Evolutionary conservation across 2,888 invertebrate genomes (phyloP).

Genomic region (Campaea margaritaria): DNA sequence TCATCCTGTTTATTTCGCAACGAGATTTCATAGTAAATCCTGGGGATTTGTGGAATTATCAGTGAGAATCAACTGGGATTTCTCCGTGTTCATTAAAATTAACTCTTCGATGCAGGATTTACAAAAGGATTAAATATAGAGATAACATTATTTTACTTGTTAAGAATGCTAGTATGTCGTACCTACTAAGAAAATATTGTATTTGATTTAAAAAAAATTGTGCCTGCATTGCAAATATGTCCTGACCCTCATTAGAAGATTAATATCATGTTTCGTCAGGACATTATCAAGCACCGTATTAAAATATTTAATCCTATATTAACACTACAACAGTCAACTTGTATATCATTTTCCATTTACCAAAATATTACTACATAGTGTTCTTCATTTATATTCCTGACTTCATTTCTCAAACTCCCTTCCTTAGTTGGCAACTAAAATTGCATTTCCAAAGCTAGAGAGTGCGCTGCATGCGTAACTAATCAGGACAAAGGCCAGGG

Average conservation of each 20-base stretch:
- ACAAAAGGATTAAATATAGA: not conserved
- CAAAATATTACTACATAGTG: too few relatives aligned
- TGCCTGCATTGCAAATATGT: not conserved
- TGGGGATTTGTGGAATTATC: conserved; percentile 47
- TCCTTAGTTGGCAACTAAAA: conserved; percentile 18
- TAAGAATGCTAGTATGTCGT: too few relatives aligned
- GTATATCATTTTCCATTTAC: too few relatives aligned
- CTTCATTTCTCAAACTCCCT: not conserved
- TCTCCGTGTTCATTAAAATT: conserved; percentile 16
- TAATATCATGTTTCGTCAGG: too few relatives aligned
- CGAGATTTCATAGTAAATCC: conserved; percentile 60
- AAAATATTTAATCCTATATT: too few relatives aligned
- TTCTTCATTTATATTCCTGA: not conserved
- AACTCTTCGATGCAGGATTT: conserved; percentile 11
- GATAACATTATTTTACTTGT: not conserved
- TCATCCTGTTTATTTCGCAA: conserved; percentile 61
- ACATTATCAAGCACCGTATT: too few relatives aligned
- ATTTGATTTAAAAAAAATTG: not conserved
- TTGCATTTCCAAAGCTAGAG: conserved; percentile 42
- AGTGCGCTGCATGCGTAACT: conserved; percentile 56
- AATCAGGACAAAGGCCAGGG: conserved; percentile 44
- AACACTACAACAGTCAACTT: too few relatives aligned
- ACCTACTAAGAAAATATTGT: too few relatives aligned
- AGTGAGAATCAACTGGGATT: conserved; percentile 33
- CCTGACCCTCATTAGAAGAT: not conserved